Evolutionary conservation across 2,113 vertebrate genomes (phyloP), one percentile per base, ranked within the genome.

Genomic region (Neotoma lepida): DNA sequence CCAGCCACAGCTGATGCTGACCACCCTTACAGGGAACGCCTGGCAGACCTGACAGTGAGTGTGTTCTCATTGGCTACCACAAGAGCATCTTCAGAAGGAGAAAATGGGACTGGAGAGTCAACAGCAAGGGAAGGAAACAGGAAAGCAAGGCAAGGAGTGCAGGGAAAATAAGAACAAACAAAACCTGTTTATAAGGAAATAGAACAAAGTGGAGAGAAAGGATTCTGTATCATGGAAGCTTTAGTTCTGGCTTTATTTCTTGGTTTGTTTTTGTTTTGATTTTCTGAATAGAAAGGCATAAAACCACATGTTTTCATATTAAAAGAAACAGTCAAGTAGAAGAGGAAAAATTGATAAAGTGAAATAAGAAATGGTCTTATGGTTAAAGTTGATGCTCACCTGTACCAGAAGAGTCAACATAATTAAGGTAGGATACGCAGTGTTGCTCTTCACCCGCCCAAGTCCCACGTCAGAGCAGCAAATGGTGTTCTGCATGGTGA

Each of bases 1-100:
- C 6, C 54, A 56, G 7, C 26, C 4, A 0, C 0, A 2, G 8
- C 35, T 0, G 73, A 39, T 3, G 7, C 41, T 33, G n/a, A 17
- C 28, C 18, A n/a, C 77, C 5, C 20, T 76, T 41, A 35, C 22
- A 4, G 4, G 15, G 30, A 39, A 6, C 2, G 10, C 22, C 66
- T 54, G 2, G 1, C 2, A 0, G 26, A 41, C n/a, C 10, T 28
- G 56, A 41, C 39, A 13, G 15, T 10, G 39, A 46, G 13, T 13
- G 1, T 22, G 10, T 66, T 10, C 80, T 41, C 64, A n/a, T 41
- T 56, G 44, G 77, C 9, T 28, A 33, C 61, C 71, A 46, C 39
- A 30, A 24, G 41, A 71, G 63, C 30, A 4, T 86, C 49, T 86
- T 71, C 78, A 61, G n/a, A 61, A 64, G 51, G 64, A 78, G 51